Base-by-base conservation (phyloP, 2,113 vertebrate species). In the Psilopsiagon aurifrons region DNA sequence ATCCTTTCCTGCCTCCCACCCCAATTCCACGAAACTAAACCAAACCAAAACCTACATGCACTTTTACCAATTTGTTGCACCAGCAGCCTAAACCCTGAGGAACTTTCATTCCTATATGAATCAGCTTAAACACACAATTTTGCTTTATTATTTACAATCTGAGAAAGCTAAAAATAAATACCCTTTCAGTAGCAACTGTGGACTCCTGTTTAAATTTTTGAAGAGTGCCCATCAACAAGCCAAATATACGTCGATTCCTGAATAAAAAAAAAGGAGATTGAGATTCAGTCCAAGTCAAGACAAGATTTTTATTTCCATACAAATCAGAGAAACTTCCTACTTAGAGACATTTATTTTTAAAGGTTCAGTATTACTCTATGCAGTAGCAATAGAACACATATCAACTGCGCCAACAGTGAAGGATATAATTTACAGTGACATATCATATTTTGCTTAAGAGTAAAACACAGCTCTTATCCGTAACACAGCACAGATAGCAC, bases 181-280 rank as follows among this genome's bases (percentile, higher is more conserved):
- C 99, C 98, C 97, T 98, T 59, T 99, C 99, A 85, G 99, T 98
- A 94, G 99, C 98, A 92, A 99, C 98, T 44, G 98, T 99, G 12
- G 99, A 99, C 95, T 99, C 99, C 96, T 99, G 99, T 94, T 99
- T 99, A 96, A 99, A 99, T 96, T 99, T 99, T 37, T 99, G 99
- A 94, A 99, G 98, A 20, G 99, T 99, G 97, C 99, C 99, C 99
- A 99, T 99, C 98, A 99, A 98, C 98, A 99, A 98, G 98, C 99
- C 99, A 97, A 99, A 99, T 99, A 99, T 99, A 95, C 99, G 99
- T 96, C 99, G 99, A 98, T 99, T 99, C 98, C 99, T 99, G 95
- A 87, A 83, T 31, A 76, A 75, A 47, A 51, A 11, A 70, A 91
- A 87, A 63, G 9, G 66, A 83, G 46, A n/a, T 37, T 64, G 60